Conservation (phyloP, 2,113 vertebrate species). For the Coracopsis vasa region DNA sequence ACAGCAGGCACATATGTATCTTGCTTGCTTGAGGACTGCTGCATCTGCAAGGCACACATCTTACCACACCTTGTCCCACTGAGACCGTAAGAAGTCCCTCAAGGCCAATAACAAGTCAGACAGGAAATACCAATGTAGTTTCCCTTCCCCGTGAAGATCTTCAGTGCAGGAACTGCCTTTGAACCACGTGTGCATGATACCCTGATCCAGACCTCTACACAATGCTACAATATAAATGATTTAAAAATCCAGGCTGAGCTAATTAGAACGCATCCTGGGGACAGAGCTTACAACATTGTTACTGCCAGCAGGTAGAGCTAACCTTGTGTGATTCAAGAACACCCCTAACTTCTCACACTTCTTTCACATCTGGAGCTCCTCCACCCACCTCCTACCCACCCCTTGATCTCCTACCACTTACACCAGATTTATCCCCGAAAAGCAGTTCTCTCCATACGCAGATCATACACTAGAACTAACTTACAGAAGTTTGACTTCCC, state of each 20-base stretch:
- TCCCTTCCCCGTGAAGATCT: background rate
- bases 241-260: background rate
- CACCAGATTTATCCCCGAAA: background rate
- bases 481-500: background rate
- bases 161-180: background rate
- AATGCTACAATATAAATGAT: background rate
- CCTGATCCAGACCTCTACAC: background rate
- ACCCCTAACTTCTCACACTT: background rate
- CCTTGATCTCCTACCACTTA: background rate
- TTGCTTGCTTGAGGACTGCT: background rate
- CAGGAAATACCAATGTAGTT: background rate
- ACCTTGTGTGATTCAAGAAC: background rate
- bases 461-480: background rate
- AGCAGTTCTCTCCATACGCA: background rate
- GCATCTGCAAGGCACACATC: background rate
- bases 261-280: background rate
- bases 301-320: background rate
- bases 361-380: background rate
- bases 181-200: background rate
- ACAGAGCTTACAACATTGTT: background rate
- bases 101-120: accelerated
- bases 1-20: background rate
- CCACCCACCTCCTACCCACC: background rate
- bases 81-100: accelerated
- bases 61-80: accelerated